A percentile compares a stretch with the other conserved stretches of the same genome.
Conservation (phyloP, 2,797 vertebrate genomes). For the Chloroceryle amazona region DNA sequence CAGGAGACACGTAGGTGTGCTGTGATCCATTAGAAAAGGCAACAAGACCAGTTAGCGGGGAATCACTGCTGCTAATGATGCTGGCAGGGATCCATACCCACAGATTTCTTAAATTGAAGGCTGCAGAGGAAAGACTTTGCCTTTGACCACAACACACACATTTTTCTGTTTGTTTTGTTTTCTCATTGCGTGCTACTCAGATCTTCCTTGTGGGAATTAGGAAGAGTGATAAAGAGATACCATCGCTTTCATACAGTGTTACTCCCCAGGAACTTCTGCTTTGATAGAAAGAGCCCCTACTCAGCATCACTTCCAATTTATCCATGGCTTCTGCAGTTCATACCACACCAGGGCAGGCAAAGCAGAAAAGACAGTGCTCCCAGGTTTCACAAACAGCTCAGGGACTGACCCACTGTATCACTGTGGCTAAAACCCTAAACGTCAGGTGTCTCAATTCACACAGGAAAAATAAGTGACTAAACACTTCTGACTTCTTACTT, state of each 20-base stretch:
- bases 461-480: background rate
- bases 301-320: background rate
- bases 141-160: background rate
- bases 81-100: background rate
- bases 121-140: background rate
- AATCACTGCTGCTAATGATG: background rate
- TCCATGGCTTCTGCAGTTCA: background rate
- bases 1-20: background rate
- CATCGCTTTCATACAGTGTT: background rate
- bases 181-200: background rate
- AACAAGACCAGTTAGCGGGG: background rate
- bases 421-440: conserved; percentile 14
- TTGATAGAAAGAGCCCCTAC: background rate
- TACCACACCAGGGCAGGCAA: background rate
- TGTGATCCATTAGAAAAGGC: background rate
- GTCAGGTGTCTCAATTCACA: background rate
- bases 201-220: background rate
- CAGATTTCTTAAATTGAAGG: background rate
- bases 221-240: background rate
- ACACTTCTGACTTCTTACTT: background rate
- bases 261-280: background rate
- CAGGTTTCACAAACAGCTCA: background rate
- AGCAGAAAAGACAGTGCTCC: background rate
- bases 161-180: background rate
- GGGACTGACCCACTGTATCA: background rate